phyloP scores from a whole-genome alignment of 2,888 invertebrate genomes.

The Caenorhabditis sp. region DNA sequence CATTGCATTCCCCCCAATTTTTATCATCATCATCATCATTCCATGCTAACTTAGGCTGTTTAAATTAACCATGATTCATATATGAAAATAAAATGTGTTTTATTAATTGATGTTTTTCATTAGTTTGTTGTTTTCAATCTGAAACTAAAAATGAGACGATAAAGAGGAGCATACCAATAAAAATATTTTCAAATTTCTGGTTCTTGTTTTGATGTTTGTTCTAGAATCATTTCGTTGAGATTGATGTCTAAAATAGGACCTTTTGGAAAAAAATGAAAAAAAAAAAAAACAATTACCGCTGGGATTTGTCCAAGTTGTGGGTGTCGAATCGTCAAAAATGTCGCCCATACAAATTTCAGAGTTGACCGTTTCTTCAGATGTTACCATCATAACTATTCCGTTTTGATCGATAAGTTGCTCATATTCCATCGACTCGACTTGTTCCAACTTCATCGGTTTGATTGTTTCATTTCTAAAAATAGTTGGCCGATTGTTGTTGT shows the following conservation, averaged over 20 bases:
- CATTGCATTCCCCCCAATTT: slow-evolving; percentile 5
- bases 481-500: background rate
- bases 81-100: background rate
- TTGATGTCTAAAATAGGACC: background rate
- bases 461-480: too few species aligned
- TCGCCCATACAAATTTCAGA: too few species aligned
- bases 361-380: too few species aligned
- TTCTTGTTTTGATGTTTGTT: background rate
- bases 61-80: background rate
- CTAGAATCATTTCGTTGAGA: background rate
- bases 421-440: too few species aligned
- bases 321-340: background rate
- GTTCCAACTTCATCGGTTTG: too few species aligned
- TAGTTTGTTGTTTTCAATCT: background rate
- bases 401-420: too few species aligned
- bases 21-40: background rate
- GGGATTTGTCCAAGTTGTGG: background rate
- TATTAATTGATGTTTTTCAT: background rate
- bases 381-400: too few species aligned
- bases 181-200: too few species aligned
- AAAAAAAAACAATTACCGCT: background rate
- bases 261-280: background rate
- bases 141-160: slow-evolving; percentile 7
- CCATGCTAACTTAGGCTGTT: too few species aligned
- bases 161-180: background rate